Evolutionary conservation across 92 coral and sea anemone species (phyloP).

Genomic region (Zoanthus gigantus): DNA sequence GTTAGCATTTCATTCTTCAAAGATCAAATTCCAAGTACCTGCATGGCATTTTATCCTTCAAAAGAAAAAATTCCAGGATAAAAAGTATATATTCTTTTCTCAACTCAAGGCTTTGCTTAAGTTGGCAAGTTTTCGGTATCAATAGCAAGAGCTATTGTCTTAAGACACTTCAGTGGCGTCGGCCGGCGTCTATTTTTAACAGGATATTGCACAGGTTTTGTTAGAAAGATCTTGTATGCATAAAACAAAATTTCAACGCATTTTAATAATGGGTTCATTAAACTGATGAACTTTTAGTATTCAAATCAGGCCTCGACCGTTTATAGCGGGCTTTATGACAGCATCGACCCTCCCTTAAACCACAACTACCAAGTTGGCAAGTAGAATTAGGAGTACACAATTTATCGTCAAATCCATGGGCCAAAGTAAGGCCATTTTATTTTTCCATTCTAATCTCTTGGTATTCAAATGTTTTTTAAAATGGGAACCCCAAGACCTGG

Average conservation of each 20-base stretch:
- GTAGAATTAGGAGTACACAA: neutral
- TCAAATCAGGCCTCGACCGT: neutral
- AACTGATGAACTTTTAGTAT: neutral
- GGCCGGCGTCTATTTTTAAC: neutral
- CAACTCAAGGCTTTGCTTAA: neutral
- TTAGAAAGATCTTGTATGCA: neutral
- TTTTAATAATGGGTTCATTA: neutral
- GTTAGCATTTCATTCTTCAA: too few species aligned
- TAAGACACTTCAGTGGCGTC: neutral
- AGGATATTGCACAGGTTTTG: constrained; percentile 7
- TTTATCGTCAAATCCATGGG: constrained; percentile 33
- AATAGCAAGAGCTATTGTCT: constrained; percentile 13
- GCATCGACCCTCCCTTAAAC: neutral
- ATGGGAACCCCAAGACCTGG: neutral
- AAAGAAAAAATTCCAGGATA: neutral
- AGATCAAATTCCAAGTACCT: neutral
- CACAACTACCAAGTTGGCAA: neutral
- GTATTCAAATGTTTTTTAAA: constrained; percentile 43
- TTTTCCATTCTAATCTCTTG: constrained; percentile 8
- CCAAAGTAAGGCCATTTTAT: neutral
- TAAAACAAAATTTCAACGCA: neutral
- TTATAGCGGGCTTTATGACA: neutral
- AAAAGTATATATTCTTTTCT: neutral
- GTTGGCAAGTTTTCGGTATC: constrained; percentile 6
- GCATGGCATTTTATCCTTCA: neutral